Conservation (phyloP, 2,113 vertebrate species). For the Phaetusa simplex region DNA sequence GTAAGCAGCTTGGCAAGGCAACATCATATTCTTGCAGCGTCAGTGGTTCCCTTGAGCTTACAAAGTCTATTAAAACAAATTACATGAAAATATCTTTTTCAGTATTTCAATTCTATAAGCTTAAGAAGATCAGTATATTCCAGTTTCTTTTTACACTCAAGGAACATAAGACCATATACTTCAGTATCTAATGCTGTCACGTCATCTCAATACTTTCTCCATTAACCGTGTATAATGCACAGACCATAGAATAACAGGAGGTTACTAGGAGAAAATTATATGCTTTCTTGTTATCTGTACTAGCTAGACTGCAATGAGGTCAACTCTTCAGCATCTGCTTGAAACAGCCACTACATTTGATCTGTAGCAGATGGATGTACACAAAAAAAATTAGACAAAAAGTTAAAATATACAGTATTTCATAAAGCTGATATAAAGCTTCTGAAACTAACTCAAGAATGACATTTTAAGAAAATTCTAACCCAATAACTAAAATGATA, state of each 20-base stretch:
- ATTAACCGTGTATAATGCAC: neutral
- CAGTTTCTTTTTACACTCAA: neutral
- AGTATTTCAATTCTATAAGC: constrained; percentile 2
- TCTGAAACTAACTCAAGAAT: neutral
- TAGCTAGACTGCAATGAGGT: neutral
- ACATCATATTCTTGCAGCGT: neutral
- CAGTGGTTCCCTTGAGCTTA: constrained; percentile 22
- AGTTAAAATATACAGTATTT: neutral
- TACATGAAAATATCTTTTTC: constrained; percentile 28
- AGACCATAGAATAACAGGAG: neutral
- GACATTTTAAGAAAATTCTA: neutral
- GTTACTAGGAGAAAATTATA: neutral
- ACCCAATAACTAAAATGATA: neutral
- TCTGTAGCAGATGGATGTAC: neutral
- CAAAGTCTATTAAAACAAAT: constrained; percentile 50
- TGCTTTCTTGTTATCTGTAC: neutral
- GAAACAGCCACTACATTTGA: neutral
- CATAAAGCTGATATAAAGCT: neutral
- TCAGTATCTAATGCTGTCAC: neutral
- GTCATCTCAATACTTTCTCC: neutral
- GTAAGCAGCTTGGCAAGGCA: constrained; percentile 43
- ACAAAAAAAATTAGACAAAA: neutral
- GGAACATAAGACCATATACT: neutral
- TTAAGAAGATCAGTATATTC: constrained; percentile 36
- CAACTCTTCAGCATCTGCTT: neutral